phyloP scores from a whole-genome alignment of 2,113 vertebrate species.

The Tympanuchus pallidicinctus region DNA sequence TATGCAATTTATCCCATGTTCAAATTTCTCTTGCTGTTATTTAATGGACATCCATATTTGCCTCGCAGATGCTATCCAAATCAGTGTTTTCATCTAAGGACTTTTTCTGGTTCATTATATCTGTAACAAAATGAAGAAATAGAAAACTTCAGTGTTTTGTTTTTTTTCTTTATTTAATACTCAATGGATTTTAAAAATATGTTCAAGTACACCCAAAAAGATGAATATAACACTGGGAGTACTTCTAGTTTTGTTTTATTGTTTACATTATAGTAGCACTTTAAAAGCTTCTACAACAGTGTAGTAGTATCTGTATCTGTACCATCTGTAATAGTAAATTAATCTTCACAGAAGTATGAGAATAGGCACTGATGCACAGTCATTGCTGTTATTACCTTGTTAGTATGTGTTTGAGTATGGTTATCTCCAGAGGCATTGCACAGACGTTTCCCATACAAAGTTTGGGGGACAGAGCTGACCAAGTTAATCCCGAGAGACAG shows the following conservation, averaged over 20 bases:
- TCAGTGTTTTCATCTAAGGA: background rate
- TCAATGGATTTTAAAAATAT: background rate
- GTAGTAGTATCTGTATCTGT: too few species aligned
- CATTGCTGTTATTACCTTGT: background rate
- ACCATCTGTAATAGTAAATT: background rate
- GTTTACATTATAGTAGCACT: background rate
- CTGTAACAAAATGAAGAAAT: background rate
- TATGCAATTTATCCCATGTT: background rate
- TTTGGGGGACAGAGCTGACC: background rate
- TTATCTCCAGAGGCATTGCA: background rate
- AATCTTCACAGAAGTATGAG: background rate
- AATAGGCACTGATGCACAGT: background rate
- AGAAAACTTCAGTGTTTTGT: background rate
- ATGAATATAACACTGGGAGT: background rate
- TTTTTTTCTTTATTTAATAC: background rate
- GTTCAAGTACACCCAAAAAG: background rate
- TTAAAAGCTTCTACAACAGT: background rate
- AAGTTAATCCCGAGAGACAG: background rate
- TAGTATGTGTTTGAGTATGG: background rate
- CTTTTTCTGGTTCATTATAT: background rate
- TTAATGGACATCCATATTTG: background rate
- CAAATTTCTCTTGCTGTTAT: background rate
- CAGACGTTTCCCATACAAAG: background rate
- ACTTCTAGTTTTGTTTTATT: background rate
- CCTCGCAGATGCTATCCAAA: background rate